Base-by-base conservation (phyloP, 2,888 invertebrate species). In the Asteroscopus sphinx region DNA sequence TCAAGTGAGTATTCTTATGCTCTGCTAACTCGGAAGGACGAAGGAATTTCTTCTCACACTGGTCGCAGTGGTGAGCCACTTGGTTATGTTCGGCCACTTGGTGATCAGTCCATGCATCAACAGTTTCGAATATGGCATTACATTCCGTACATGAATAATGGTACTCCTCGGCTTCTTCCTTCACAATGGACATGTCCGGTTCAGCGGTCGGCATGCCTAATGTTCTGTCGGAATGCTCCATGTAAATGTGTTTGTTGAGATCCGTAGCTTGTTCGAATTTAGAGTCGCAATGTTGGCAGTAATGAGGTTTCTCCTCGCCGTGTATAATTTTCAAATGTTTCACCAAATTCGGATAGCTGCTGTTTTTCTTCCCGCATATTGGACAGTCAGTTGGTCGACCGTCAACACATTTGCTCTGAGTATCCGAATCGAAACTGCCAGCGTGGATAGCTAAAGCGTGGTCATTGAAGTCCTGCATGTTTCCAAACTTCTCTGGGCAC, bases 1-100 rank as follows among this genome's bases (percentile, higher is more conserved):
- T 95, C 64, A 96, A 89, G 81, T 96, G 96, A 4, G 95, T 94
- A 75, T 95, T 96, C 61, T 96, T 95, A 76, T 96, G 96, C 75
- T 96, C 96, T 0, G 95, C 95, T 1, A 96, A 87, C 67, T 96
- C 96, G 0, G 93, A 91, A 17, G 95, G 95, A 3, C 95, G 94
- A 44, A 94, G 83, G 83, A 96, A 96, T 47, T 95, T 94, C 79
- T 95, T 95, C 12, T 95, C 95, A 72, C 96, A 96, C 44, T 96
- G 95, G 11, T 95, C 95, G 59, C 96, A 96, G 49, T 94, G 94
- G 70, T 95, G 94, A 1, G 94, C 93, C 16, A 92, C 86, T 80
- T 94, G 92, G 58, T 94, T 91, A 68, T 95, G 95, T 65, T 93
- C 94, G 6, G 94, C 94, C 32, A 94, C 94, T 77, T 95, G 94